Conservation (phyloP, 2,113 vertebrate species). For the Catharus fuscescens region DNA sequence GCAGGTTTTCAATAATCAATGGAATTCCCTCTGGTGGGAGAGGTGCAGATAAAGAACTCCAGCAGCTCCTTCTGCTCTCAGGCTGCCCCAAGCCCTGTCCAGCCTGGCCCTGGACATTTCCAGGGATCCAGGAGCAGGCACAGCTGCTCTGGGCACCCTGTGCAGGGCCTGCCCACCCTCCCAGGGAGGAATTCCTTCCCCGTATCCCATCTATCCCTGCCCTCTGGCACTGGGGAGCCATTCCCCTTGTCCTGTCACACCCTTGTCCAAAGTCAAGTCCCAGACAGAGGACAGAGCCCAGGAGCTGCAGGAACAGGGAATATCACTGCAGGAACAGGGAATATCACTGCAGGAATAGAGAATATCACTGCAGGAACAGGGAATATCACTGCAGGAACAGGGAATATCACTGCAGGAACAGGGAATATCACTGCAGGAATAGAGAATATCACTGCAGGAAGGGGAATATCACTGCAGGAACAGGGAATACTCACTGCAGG, state of each 20-base stretch:
- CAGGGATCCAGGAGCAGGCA: neutral
- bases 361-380: too few relatives aligned
- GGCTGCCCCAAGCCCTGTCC: accelerated
- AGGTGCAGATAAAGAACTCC: neutral
- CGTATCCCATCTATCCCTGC: neutral
- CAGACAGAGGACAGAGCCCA: neutral
- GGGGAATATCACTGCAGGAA: neutral
- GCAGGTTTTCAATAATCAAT: neutral
- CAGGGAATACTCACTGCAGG: neutral
- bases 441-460: too few relatives aligned
- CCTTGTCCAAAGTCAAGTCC: neutral
- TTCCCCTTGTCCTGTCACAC: neutral
- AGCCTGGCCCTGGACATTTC: neutral
- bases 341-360: neutral
- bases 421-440: too few relatives aligned
- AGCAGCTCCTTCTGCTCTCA: neutral
- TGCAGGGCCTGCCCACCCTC: neutral
- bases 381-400: too few relatives aligned
- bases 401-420: too few relatives aligned
- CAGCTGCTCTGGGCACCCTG: neutral
- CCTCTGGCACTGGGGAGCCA: neutral
- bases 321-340: neutral
- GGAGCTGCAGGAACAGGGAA: neutral
- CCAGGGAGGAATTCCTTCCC: neutral
- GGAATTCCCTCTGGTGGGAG: neutral